Evolutionary conservation across 2,888 invertebrate genomes (phyloP), one percentile per base, ranked within the genome.

Genomic region (Papilio elwesi): DNA sequence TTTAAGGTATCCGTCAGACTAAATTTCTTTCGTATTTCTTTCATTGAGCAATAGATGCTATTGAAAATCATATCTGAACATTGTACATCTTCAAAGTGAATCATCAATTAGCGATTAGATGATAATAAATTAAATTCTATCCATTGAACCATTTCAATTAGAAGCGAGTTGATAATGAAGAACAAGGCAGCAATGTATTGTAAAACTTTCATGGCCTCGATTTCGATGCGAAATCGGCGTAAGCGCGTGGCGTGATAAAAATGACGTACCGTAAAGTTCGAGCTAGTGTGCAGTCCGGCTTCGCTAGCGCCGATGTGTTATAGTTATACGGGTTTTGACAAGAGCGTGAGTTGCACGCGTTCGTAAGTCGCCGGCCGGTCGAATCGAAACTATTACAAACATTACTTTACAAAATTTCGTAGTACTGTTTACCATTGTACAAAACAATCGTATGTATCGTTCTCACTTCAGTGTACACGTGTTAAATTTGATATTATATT

Each of bases 191-290:
- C 72, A 57, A 72, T 72, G 72, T 26, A 72, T 53, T 7, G 8
- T 11, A 55, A 53, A 62, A 38, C 7, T 47, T 57, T 16, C 9
- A 53, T 68, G 62, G 48, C 68, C 26, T 52, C 67, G 36, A 47
- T 64, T 26, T 47, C n/a, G 43, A 51, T 59, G 71, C 67, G 71
- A 62, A 62, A 71, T 67, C 71, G 71, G 71, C 71, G 71, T 71
- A 53, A 71, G 71, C 71, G 71, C 71, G 66, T 71, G 65, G 70
- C 70, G 70, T 64, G 70, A 71, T 71, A 65, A 70, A 71, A 55
- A 57, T 71, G 71, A 66, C 71, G 71, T 66, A 59, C 66, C 66
- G 71, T 66, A 52, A 55, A 38, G 64, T 70, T 48, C 43, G 53
- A 48, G 43, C 64, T 53, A 71, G 59, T 71, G 57, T 66, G 71